Evolutionary conservation across 2,888 invertebrate species (phyloP).

Genomic region (Julus scanicus): DNA sequence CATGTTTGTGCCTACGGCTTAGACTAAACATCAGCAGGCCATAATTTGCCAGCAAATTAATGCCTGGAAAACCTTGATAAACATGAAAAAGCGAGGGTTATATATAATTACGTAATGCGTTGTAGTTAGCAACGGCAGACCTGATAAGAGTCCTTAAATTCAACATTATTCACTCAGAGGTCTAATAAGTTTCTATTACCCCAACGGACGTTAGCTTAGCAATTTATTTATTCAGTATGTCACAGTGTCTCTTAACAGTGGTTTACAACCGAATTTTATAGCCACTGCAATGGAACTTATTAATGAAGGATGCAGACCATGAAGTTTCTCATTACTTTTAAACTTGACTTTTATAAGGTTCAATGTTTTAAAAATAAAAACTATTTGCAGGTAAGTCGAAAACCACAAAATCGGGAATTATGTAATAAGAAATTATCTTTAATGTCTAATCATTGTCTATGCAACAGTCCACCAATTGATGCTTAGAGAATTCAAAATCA

Average conservation of each 20-base stretch:
- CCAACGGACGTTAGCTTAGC: slow-evolving; percentile 12
- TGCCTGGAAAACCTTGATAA: slow-evolving; percentile 39
- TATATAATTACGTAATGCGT: background rate
- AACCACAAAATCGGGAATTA: no score
- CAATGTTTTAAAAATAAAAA: background rate
- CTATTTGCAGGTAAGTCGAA: no score
- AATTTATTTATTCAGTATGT: slow-evolving; percentile 16
- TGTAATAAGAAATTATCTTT: no score
- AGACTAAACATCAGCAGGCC: background rate
- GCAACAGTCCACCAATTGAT: no score
- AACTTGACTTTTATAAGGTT: background rate
- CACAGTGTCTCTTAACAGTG: slow-evolving; percentile 4
- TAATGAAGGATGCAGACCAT: background rate
- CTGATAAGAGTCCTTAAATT: slow-evolving; percentile 19
- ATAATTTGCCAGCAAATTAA: slow-evolving; percentile 30
- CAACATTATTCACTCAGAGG: slow-evolving; percentile 19
- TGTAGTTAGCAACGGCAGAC: slow-evolving; percentile 4
- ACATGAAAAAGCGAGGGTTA: background rate
- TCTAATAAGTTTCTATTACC: slow-evolving; percentile 28
- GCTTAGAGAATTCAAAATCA: no score
- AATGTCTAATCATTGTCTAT: no score
- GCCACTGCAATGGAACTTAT: background rate
- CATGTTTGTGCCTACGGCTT: background rate
- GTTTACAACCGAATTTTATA: background rate
- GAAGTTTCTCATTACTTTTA: background rate